A percentile compares a stretch with the other conserved stretches of the same genome.
These are phyloP conservation scores for Sinocyclocheilus maitianheensis DNA, from an alignment of 2,113 vertebrate genomes.

Conservation along the genomic window DNA sequence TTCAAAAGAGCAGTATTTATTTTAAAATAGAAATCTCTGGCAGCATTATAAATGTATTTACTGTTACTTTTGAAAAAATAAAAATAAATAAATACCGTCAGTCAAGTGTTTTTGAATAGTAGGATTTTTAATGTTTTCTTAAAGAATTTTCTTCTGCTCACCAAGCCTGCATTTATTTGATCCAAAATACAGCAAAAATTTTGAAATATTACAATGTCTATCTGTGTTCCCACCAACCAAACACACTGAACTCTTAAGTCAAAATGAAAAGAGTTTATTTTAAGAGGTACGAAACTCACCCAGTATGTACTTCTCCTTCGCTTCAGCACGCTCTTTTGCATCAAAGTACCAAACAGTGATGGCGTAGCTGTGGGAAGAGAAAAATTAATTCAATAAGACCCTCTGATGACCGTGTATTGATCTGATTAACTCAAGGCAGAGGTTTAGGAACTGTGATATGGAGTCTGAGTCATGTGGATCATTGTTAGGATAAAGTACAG, in stretches of 20 bases:
- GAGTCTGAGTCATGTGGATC: background rate
- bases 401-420: background rate
- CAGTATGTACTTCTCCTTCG: slow-evolving; percentile 86
- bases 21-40: too few relatives aligned
- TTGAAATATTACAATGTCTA: background rate
- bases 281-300: slow-evolving; percentile 67
- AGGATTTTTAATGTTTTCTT: too few relatives aligned
- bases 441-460: background rate
- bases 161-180: background rate
- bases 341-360: slow-evolving; percentile 97
- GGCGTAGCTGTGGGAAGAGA: slow-evolving; percentile 79
- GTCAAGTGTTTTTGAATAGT: too few relatives aligned
- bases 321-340: slow-evolving; percentile 87
- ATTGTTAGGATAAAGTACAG: background rate
- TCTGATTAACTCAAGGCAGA: background rate
- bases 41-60: too few relatives aligned
- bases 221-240: background rate
- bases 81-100: too few relatives aligned
- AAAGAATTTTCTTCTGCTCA: too few relatives aligned
- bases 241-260: background rate
- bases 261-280: background rate
- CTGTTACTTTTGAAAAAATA: too few relatives aligned
- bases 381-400: background rate
- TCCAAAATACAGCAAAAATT: too few relatives aligned
- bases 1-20: too few relatives aligned